Evolutionary conservation across 92 coral and sea anemone species (phyloP), one percentile per base, ranked within the genome.

Genomic region (Plumapathes pennacea): DNA sequence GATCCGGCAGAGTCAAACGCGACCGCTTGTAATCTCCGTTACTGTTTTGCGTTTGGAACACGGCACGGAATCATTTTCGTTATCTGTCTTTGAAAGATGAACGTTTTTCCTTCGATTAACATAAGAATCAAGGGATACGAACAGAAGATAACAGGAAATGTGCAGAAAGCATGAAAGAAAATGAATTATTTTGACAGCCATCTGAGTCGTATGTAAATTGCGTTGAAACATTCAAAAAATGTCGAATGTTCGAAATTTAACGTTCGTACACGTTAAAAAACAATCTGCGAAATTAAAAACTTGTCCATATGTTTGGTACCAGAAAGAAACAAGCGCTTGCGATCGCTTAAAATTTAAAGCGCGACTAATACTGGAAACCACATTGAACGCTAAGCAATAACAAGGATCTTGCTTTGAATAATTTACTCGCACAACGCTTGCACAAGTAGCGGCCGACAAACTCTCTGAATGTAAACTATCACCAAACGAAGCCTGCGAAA

Each of bases 191-290:
- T 69, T 69, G 82, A 72, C 76, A 61, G 78, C 67, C 39, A 58
- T 40, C 65, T 77, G 68, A 71, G 74, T n/a, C n/a, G n/a, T 88
- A 88, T 83, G 96, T 73, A 83, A 88, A 88, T 88, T 73, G 88
- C 58, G n/a, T 59, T 45, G 40, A 88, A 83, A 73, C 96, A 88
- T 88, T 59, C 53, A 57, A 83, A 88, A 74, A 76, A 88, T 88
- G 89, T 78, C 26, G 64, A 52, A 38, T 36, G 40, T n/a, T n/a
- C n/a, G n/a, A n/a, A 27, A 29, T 27, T 60, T 34, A 26, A 41
- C 9, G 48, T 66, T 30, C n/a, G n/a, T 17, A 14, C 73, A 62
- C 73, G 73, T 25, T 14, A 14, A 25, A 42, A 61, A 10, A 9
- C 3, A 9, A 19, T 49, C 48, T 36, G 55, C 33, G 42, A 46